A percentile compares a stretch with the other conserved stretches of the same genome.
Evolutionary conservation across 2,888 invertebrate genomes (phyloP).

Genomic region (Lepetodrilus schrolli): DNA sequence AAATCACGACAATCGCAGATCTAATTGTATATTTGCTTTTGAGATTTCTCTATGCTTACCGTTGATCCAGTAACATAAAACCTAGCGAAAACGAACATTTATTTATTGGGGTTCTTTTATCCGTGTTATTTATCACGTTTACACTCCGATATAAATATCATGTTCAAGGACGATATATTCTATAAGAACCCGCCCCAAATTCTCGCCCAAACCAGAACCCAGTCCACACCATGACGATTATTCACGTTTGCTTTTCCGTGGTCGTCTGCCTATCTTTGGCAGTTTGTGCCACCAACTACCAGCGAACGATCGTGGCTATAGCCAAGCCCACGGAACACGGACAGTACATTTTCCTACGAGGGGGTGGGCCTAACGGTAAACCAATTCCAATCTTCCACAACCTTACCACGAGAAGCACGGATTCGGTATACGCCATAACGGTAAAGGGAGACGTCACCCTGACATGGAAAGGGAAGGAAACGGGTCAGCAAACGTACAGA

Average conservation of each 20-base stretch:
- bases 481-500: neutral
- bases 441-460: neutral
- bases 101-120: no score
- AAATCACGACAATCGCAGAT: no score
- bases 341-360: neutral
- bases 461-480: neutral
- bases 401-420: neutral
- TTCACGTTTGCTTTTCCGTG: neutral
- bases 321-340: neutral
- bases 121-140: no score
- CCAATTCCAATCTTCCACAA: neutral
- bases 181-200: no score
- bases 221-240: neutral
- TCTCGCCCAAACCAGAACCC: no score
- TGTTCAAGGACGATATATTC: no score
- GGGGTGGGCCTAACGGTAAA: neutral
- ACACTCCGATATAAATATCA: no score
- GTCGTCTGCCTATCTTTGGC: conserved; percentile 80
- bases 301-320: neutral
- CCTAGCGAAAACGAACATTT: no score
- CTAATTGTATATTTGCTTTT: no score
- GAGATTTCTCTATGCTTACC: no score
- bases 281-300: conserved; percentile 53
- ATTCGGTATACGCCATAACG: neutral
- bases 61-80: no score